These are phyloP conservation scores for Temnothorax nylanderi DNA, from an alignment of 1,140 invertebrate species.

Conservation along the genomic window DNA sequence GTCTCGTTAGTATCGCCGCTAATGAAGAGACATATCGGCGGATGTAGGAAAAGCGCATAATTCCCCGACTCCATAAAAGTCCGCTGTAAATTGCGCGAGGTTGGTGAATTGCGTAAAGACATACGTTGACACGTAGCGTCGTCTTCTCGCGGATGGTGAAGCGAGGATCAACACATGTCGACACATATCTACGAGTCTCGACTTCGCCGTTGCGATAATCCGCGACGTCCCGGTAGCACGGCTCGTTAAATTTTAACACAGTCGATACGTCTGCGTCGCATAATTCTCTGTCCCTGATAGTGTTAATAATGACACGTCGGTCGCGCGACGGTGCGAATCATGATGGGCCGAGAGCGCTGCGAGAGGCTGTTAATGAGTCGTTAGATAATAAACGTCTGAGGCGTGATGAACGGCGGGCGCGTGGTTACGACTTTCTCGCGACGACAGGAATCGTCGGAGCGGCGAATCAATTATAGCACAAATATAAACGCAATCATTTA, in stretches of 20 bases:
- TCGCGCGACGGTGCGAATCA: background rate
- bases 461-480: constrained; percentile 18
- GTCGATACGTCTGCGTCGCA: constrained; percentile 30
- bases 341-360: constrained; percentile 3
- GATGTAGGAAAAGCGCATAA: background rate
- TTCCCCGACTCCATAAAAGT: constrained; percentile 9
- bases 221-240: constrained; percentile 29
- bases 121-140: background rate
- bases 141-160: background rate
- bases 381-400: constrained; percentile 50
- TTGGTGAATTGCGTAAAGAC: background rate
- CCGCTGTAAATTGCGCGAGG: background rate
- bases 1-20: background rate
- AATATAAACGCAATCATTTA: background rate
- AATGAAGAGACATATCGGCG: constrained; percentile 4
- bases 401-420: constrained; percentile 26
- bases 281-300: constrained; percentile 7
- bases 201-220: constrained; percentile 11
- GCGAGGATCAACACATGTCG: background rate
- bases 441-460: background rate
- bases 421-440: background rate
- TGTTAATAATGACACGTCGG: constrained; percentile 32
- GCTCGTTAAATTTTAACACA: constrained; percentile 43
- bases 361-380: constrained; percentile 45
- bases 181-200: background rate